Base-by-base conservation (phyloP, 2,888 invertebrate species). In the Bedellia somnulentella region DNA sequence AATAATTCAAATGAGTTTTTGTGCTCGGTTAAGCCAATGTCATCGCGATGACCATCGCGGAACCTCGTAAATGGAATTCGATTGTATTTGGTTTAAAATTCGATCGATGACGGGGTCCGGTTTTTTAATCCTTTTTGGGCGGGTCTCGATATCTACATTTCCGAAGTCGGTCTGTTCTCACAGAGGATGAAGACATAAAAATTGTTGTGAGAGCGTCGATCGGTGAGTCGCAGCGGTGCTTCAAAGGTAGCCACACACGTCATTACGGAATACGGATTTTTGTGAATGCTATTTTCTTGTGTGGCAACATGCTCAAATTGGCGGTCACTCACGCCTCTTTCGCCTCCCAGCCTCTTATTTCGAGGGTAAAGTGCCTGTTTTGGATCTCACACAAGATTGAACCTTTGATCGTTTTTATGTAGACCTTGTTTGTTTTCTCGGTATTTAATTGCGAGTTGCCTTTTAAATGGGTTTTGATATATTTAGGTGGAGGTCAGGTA, bases 111-210 rank as follows among this genome's bases (percentile, higher is more conserved):
- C 54, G 31, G 28, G 30, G n/a, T 15, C 12, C 45, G 34, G 37
- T 43, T 42, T 49, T 47, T 48, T 43, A 35, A 43, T 46, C 48
- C 43, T 41, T 38, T 42, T 51, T 47, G 41, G 43, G 49, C 18
- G 50, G 48, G 49, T 43, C 46, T 41, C 41, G 47, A 57, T 49
- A 48, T 54, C 51, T 49, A 46, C 41, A 47, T 48, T 49, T 46
- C 39, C 39, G 34, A 34, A 27, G 38, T 38, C 47, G 48, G n/a
- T n/a, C n/a, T 9, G 52, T 63, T 70, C 68, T 61, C 68, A 62
- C 61, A 52, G 57, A 44, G 45, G 55, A 75, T 75, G 67, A 73
- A 75, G 75, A 75, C 73, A 68, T 75, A 73, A 71, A 68, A 63
- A 64, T 70, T 61, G 22, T 63, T 54, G 55, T 53, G 46, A 51